Conservation (phyloP, 1,140 invertebrate genomes). For the Ooceraea biroi region DNA sequence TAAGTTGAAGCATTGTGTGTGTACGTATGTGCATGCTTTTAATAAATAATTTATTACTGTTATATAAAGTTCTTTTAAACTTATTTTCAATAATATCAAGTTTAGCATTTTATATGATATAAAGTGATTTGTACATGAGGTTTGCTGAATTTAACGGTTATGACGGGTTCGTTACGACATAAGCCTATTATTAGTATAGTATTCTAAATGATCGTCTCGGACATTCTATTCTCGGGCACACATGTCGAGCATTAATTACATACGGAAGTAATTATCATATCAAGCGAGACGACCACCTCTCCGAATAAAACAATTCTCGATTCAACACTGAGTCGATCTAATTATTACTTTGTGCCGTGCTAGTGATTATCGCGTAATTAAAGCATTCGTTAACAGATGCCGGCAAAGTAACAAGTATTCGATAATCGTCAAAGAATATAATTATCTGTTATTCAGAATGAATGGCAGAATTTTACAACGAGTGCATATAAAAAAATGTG, state of each 20-base stretch:
- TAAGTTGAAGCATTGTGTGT: too few relatives aligned
- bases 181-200: constrained; percentile 26
- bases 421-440: constrained; percentile 27
- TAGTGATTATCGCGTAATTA: constrained; percentile 50
- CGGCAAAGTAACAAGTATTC: constrained; percentile 38
- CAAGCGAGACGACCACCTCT: background rate
- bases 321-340: constrained; percentile 48
- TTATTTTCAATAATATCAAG: too few relatives aligned
- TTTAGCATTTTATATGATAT: too few relatives aligned
- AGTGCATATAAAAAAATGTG: background rate
- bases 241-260: constrained; percentile 40
- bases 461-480: background rate
- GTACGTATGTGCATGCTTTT: too few relatives aligned
- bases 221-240: background rate
- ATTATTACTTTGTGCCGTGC: constrained; percentile 47
- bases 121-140: background rate
- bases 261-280: constrained; percentile 35
- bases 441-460: constrained; percentile 5
- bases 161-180: constrained; percentile 18
- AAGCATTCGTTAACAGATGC: constrained; percentile 34
- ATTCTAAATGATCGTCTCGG: constrained; percentile 38
- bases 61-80: too few relatives aligned
- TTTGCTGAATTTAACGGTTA: constrained; percentile 43
- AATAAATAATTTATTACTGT: too few relatives aligned
- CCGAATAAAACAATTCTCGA: constrained; percentile 22